Percentiles rank a stretch among this genome's conserved stretches.
Evolutionary conservation across 2,113 vertebrate genomes (phyloP).

Genomic region (Perca schrenkii): DNA sequence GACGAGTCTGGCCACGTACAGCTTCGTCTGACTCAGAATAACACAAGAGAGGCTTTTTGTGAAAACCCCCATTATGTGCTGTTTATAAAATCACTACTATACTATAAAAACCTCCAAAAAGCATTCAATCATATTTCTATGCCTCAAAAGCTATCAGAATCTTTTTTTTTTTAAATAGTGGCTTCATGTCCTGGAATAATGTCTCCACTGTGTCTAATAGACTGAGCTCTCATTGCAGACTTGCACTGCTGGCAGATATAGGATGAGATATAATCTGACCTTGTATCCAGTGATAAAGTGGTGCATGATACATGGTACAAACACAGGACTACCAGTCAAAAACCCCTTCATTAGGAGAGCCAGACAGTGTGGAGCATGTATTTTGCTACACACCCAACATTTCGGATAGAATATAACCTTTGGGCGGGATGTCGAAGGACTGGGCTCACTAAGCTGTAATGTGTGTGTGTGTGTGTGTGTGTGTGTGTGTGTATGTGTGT

Average conservation of each 20-base stretch:
- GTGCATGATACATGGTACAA: conserved; percentile 77
- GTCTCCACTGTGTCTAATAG: conserved; percentile 36
- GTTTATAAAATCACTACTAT: conserved; percentile 53
- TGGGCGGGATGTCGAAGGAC: conserved; percentile 84
- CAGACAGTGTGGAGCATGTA: conserved; percentile 87
- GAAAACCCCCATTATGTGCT: conserved; percentile 40
- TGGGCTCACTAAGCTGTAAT: conserved; percentile 55
- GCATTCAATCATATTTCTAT: conserved; percentile 3
- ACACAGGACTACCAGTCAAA: conserved; percentile 77
- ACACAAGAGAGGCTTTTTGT: conserved; percentile 55
- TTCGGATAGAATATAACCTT: conserved; percentile 87
- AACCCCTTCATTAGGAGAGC: conserved; percentile 86
- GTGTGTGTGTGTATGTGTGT: conserved; percentile 47
- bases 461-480: conserved; percentile 48
- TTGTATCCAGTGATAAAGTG: conserved; percentile 60
- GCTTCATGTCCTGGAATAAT: conserved; percentile 10
- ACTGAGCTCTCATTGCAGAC: conserved; percentile 19
- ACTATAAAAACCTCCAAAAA: conserved; percentile 4
- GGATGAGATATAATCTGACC: conserved; percentile 63
- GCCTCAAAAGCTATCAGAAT: conserved; percentile 11
- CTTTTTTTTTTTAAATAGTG: not conserved
- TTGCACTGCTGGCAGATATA: conserved; percentile 52
- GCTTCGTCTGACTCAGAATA: conserved; percentile 63
- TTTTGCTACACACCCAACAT: conserved; percentile 88
- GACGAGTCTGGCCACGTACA: conserved; percentile 74